These are phyloP conservation scores for Tupaia tana DNA, from an alignment of 2,113 vertebrate species.

Conservation along the genomic window DNA sequence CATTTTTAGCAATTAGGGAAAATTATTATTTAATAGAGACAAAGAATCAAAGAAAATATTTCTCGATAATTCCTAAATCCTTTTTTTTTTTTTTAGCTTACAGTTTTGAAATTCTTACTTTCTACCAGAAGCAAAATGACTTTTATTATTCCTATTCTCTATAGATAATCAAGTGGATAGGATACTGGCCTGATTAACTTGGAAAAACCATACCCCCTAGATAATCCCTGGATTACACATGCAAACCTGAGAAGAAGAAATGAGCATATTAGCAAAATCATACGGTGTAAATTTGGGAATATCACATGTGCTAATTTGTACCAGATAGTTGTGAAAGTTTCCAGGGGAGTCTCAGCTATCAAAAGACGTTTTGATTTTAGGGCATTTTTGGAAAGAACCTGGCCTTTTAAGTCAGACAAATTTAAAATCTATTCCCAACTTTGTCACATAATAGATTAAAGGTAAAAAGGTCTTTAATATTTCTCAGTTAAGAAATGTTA, in stretches of 20 bases:
- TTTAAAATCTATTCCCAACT: background rate
- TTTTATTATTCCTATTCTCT: background rate
- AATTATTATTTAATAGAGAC: background rate
- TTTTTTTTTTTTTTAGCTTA: background rate
- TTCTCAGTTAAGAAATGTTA: slow-evolving; percentile 2
- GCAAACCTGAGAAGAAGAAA: background rate
- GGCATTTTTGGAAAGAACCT: background rate
- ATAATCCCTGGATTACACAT: background rate
- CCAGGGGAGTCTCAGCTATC: background rate
- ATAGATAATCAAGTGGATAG: background rate
- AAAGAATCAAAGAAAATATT: background rate
- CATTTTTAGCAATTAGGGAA: background rate
- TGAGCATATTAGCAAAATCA: background rate
- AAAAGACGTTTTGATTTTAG: background rate
- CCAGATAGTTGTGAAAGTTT: background rate
- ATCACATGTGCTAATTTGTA: background rate
- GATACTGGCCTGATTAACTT: background rate
- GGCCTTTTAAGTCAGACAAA: background rate
- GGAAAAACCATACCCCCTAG: background rate
- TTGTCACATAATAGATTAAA: background rate
- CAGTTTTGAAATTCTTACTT: background rate
- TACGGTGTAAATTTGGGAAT: background rate
- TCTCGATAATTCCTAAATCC: background rate
- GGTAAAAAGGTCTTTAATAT: background rate
- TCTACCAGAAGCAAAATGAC: background rate